phyloP scores from a whole-genome alignment of 2,888 invertebrate genomes.

The Ommatoiulus sabulosus region DNA sequence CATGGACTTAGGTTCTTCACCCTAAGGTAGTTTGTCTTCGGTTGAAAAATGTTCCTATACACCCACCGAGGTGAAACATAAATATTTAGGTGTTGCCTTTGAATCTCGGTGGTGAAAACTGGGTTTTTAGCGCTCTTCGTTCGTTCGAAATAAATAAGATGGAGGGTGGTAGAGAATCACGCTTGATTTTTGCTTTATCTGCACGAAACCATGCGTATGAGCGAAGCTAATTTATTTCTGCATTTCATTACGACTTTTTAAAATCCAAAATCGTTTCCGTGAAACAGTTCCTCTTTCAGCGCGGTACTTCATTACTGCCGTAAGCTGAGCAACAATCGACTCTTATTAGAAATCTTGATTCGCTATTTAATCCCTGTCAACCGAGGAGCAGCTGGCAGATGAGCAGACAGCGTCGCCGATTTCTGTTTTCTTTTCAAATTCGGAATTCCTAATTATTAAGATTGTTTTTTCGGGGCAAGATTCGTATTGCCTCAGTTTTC shows the following conservation, averaged over 20 bases:
- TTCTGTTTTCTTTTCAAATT: neutral
- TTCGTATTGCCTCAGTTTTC: neutral
- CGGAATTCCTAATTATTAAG: constrained; percentile 6
- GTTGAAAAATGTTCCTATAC: neutral
- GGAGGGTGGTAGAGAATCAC: neutral
- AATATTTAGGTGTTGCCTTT: neutral
- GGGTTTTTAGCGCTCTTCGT: neutral
- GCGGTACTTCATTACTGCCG: neutral
- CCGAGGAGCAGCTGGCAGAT: neutral
- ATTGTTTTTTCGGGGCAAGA: neutral
- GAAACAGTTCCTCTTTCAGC: neutral
- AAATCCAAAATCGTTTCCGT: neutral
- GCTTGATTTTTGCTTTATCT: constrained; percentile 29
- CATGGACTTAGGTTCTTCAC: constrained; percentile 36
- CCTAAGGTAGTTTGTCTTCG: constrained; percentile 4
- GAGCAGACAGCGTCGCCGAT: neutral
- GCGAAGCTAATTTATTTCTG: constrained; percentile 13
- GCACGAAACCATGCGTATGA: constrained; percentile 25
- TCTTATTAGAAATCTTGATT: constrained; percentile 17
- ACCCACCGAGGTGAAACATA: neutral
- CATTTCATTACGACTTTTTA: neutral
- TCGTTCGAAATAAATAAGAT: neutral
- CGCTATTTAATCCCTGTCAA: neutral
- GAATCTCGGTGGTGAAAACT: neutral
- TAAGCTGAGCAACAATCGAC: neutral